phyloP scores from a whole-genome alignment of 2,113 vertebrate species.

The Isichthys henryi region DNA sequence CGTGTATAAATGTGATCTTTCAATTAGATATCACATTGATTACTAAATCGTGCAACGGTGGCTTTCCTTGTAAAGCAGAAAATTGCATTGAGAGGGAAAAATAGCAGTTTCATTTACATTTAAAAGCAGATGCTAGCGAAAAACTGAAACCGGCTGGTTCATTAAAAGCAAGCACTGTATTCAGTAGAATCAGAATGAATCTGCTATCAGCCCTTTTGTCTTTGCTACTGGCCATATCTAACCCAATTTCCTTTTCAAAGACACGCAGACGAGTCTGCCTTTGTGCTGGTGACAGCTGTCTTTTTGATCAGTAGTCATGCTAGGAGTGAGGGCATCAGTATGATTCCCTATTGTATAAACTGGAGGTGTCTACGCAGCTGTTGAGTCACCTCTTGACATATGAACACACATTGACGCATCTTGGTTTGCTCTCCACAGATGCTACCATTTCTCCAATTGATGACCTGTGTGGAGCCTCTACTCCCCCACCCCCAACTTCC shows the following conservation, averaged over 20 bases:
- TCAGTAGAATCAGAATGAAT: slow-evolving; percentile 3
- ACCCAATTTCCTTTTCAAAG: slow-evolving; percentile 25
- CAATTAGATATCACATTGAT: neutral
- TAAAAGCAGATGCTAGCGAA: neutral
- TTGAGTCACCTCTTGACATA: neutral
- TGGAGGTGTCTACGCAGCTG: neutral
- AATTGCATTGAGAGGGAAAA: neutral
- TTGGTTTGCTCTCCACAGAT: slow-evolving; percentile 20
- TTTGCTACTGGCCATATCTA: neutral
- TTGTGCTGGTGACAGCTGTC: slow-evolving; percentile 5
- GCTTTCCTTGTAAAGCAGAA: neutral
- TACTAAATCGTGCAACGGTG: neutral
- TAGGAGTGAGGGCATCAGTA: slow-evolving; percentile 8
- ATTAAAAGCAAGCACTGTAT: slow-evolving; percentile 14
- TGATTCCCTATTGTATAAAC: neutral
- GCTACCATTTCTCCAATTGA: slow-evolving; percentile 1
- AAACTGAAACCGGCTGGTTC: neutral
- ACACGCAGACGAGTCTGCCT: neutral
- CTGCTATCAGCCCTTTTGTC: slow-evolving; percentile 13
- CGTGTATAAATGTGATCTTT: neutral
- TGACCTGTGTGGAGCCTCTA: neutral
- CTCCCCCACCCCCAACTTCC: neutral
- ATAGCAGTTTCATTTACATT: slow-evolving; percentile 12
- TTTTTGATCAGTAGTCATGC: slow-evolving; percentile 14
- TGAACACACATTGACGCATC: neutral